These are phyloP conservation scores for Exocentrus adspersus DNA, from an alignment of 2,888 invertebrate species.

Conservation along the genomic window DNA sequence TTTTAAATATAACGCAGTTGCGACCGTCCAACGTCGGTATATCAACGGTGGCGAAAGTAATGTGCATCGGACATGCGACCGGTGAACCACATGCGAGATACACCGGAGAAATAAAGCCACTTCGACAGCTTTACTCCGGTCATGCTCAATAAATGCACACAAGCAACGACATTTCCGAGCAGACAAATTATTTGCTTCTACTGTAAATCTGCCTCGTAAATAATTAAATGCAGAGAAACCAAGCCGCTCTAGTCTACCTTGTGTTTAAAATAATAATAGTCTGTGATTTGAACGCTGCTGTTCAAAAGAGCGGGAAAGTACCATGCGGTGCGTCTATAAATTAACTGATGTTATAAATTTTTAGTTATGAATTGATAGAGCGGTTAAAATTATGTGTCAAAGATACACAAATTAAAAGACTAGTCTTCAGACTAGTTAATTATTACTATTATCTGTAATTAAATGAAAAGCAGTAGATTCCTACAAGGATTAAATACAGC, in stretches of 20 bases:
- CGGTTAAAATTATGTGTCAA: too few species aligned
- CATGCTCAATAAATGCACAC: conserved; percentile 37
- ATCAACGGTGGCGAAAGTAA: conserved; percentile 50
- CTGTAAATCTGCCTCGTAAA: conserved; percentile 21
- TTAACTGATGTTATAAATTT: too few species aligned
- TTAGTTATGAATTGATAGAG: too few species aligned
- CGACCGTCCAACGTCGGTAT: conserved; percentile 51
- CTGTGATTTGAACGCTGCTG: not conserved
- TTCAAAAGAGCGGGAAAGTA: too few species aligned
- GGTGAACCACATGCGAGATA: conserved; percentile 46
- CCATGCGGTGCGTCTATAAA: too few species aligned
- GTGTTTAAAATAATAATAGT: not conserved
- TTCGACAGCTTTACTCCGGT: conserved; percentile 47
- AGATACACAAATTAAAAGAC: too few species aligned
- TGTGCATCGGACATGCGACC: conserved; percentile 47
- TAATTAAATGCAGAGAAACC: conserved; percentile 4
- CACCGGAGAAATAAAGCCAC: conserved; percentile 49
- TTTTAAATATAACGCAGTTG: conserved; percentile 58
- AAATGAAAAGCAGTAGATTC: too few species aligned
- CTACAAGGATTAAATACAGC: too few species aligned
- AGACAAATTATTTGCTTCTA: conserved; percentile 39
- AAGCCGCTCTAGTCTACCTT: not conserved
- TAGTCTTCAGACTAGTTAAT: too few species aligned
- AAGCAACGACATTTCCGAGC: conserved; percentile 35
- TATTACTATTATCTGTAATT: too few species aligned